Conservation (phyloP, 1,140 invertebrate species). For the Choristoneura fumiferana region DNA sequence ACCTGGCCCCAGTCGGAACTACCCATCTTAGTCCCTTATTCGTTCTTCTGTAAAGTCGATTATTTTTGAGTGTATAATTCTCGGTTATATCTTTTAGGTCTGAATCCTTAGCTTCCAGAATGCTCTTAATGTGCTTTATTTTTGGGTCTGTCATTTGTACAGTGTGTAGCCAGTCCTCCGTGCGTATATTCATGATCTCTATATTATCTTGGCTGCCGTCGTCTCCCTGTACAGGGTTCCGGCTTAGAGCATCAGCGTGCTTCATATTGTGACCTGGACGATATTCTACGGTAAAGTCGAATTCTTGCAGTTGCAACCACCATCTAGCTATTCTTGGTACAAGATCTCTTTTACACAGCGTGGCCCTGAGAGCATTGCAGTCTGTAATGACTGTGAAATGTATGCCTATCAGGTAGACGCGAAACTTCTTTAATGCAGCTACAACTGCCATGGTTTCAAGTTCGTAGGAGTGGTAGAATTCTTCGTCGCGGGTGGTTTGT, state of each 20-base stretch:
- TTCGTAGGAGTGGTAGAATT: slow-evolving; percentile 62
- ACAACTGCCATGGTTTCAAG: slow-evolving; percentile 40
- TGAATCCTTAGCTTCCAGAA: neutral
- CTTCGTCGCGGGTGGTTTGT: slow-evolving; percentile 48
- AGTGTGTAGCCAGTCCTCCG: slow-evolving; percentile 1
- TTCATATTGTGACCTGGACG: slow-evolving; percentile 32
- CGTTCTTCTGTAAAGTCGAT: slow-evolving; percentile 1
- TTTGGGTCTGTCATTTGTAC: slow-evolving; percentile 17
- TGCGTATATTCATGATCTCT: slow-evolving; percentile 6
- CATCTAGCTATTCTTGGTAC: too few species aligned
- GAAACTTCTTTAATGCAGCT: slow-evolving; percentile 33
- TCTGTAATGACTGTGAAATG: slow-evolving; percentile 50
- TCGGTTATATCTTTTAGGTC: slow-evolving; percentile 16
- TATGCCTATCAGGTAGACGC: slow-evolving; percentile 42
- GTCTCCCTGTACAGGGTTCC: slow-evolving; percentile 23
- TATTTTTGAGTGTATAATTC: neutral
- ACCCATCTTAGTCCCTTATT: neutral
- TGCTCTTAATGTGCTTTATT: neutral
- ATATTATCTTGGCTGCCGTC: neutral
- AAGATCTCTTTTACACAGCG: slow-evolving; percentile 33
- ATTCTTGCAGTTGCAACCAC: slow-evolving; percentile 41
- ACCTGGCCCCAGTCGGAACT: neutral
- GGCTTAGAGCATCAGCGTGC: slow-evolving; percentile 49
- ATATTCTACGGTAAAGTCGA: slow-evolving; percentile 40
- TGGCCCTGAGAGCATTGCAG: slow-evolving; percentile 36